phyloP scores from a whole-genome alignment of 2,113 vertebrate genomes.

The Stictonetta naevosa region DNA sequence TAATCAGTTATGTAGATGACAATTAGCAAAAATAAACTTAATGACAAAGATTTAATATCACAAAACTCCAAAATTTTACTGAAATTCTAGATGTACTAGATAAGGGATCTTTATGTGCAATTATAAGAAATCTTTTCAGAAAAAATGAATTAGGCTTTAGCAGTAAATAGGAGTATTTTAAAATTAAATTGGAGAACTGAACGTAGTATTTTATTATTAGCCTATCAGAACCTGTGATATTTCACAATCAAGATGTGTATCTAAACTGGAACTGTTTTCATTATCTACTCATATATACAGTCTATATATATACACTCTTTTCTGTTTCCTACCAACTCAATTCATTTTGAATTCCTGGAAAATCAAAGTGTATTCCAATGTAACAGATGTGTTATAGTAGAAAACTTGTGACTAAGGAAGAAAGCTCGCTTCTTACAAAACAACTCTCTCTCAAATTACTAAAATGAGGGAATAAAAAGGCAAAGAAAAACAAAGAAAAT shows the following conservation, averaged over 20 bases:
- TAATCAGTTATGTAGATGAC: slow-evolving; percentile 50
- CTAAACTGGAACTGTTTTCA: slow-evolving; percentile 53
- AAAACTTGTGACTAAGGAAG: not conserved
- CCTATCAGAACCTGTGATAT: slow-evolving; percentile 52
- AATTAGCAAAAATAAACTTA: slow-evolving; percentile 63
- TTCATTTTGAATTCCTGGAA: slow-evolving; percentile 11
- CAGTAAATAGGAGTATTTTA: slow-evolving; percentile 53
- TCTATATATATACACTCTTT: not conserved
- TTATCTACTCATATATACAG: not conserved
- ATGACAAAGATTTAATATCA: slow-evolving; percentile 26
- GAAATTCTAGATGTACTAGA: slow-evolving; percentile 32
- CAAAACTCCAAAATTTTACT: slow-evolving; percentile 38
- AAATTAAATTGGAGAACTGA: slow-evolving; percentile 51
- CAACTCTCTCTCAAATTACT: not conserved
- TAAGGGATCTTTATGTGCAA: slow-evolving; percentile 43
- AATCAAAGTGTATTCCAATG: not conserved
- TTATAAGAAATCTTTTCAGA: slow-evolving; percentile 58
- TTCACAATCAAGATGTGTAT: slow-evolving; percentile 32
- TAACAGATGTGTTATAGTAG: not conserved
- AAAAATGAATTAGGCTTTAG: slow-evolving; percentile 59
- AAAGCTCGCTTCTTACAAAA: not conserved
- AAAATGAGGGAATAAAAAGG: not conserved
- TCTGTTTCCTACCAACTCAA: slow-evolving; percentile 29
- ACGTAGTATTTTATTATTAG: slow-evolving; percentile 44
- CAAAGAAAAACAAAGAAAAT: not conserved